These are phyloP conservation scores for Diadumene lineata DNA, from an alignment of 92 coral and sea anemone genomes.

Conservation along the genomic window DNA sequence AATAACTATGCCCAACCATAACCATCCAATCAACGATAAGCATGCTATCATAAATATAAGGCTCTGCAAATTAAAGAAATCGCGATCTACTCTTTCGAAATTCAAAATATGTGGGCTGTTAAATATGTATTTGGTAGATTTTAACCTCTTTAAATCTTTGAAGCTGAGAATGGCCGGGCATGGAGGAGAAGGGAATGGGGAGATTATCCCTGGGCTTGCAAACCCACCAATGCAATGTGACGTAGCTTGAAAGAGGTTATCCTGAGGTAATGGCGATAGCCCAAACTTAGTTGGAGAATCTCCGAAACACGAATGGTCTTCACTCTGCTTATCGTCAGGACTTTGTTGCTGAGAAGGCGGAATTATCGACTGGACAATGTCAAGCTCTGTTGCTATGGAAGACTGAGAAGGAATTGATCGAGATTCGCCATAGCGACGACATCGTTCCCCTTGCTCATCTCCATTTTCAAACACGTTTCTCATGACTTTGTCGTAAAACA, in stretches of 20 bases:
- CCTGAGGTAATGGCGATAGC: not conserved
- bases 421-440: not conserved
- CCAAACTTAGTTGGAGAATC: not conserved
- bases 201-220: not conserved
- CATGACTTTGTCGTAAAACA: not conserved
- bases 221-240: no score
- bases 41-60: constrained; percentile 3
- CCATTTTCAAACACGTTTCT: not conserved
- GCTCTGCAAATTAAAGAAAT: not conserved
- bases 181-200: not conserved
- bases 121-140: constrained; percentile 1
- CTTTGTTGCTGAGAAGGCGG: not conserved
- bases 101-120: constrained; percentile 6
- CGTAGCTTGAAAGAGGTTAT: not conserved
- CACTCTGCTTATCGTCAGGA: not conserved
- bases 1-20: not conserved
- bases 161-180: constrained; percentile 1
- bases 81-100: constrained; percentile 1
- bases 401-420: not conserved
- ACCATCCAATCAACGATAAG: constrained; percentile 26
- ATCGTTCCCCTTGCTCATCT: not conserved
- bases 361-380: not conserved
- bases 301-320: not conserved
- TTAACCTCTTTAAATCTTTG: not conserved
- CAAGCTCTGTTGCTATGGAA: not conserved